These are phyloP conservation scores for Byasa hedistus DNA, from an alignment of 2,888 invertebrate genomes.

Conservation along the genomic window DNA sequence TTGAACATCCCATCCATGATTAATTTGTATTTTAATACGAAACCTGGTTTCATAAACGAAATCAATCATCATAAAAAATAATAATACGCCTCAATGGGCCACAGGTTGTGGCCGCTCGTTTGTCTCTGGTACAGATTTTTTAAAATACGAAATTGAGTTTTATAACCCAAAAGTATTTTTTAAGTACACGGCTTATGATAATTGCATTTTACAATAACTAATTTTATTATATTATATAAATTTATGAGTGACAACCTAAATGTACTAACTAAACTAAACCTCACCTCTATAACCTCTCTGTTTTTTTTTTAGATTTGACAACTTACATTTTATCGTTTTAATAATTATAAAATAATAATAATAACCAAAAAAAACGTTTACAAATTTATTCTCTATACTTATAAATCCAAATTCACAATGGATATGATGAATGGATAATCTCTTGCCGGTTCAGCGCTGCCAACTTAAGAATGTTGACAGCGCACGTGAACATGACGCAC, in stretches of 20 bases:
- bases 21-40: no score
- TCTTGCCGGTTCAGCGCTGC: constrained; percentile 31
- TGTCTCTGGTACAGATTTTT: background rate
- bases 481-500: constrained; percentile 32
- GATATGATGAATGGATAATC: no score
- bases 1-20: no score
- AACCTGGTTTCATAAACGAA: no score
- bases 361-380: background rate
- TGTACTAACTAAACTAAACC: background rate
- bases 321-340: background rate
- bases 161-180: background rate
- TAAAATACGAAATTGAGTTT: background rate
- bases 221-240: no score
- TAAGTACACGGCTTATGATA: background rate
- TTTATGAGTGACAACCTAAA: no score
- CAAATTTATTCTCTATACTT: background rate
- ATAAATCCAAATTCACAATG: background rate
- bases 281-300: background rate
- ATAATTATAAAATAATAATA: background rate
- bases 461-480: constrained; percentile 35
- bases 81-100: background rate
- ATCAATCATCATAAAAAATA: background rate
- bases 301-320: background rate
- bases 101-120: background rate
- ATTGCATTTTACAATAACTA: background rate